A percentile compares a stretch with the other conserved stretches of the same genome.
These are phyloP conservation scores for Archocentrus centrarchus DNA, from an alignment of 2,113 vertebrate genomes.

Conservation along the genomic window DNA sequence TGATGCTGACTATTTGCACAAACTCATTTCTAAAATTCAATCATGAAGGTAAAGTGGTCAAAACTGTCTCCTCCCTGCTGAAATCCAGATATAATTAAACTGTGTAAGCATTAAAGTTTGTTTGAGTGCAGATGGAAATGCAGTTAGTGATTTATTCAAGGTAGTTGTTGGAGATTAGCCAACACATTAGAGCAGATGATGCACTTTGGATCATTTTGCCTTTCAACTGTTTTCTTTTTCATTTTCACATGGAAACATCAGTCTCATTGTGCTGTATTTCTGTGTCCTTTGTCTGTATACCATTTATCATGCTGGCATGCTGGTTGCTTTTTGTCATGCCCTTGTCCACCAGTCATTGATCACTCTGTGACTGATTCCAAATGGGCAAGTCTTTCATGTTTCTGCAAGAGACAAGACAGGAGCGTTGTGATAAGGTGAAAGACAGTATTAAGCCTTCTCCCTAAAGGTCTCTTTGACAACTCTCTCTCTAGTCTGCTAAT, in stretches of 20 bases:
- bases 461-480: slow-evolving; percentile 49
- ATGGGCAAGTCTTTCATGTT: slow-evolving; percentile 11
- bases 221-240: background rate
- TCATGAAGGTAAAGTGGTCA: slow-evolving; percentile 13
- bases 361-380: background rate
- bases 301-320: background rate
- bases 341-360: background rate
- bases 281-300: background rate
- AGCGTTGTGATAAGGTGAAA: slow-evolving; percentile 23
- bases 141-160: background rate
- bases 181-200: background rate
- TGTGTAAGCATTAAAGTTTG: background rate
- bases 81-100: slow-evolving; percentile 18
- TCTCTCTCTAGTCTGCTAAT: slow-evolving; percentile 32
- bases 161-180: background rate
- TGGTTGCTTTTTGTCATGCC: background rate
- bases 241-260: background rate
- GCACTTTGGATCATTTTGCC: background rate
- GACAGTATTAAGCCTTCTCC: slow-evolving; percentile 46
- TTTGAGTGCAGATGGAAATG: background rate
- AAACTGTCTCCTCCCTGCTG: background rate
- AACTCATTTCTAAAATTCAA: background rate
- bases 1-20: background rate
- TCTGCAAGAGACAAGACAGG: slow-evolving; percentile 12
- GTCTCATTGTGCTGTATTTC: background rate